Conservation (phyloP, 2,797 vertebrate genomes). For the Enteromius treurensis region DNA sequence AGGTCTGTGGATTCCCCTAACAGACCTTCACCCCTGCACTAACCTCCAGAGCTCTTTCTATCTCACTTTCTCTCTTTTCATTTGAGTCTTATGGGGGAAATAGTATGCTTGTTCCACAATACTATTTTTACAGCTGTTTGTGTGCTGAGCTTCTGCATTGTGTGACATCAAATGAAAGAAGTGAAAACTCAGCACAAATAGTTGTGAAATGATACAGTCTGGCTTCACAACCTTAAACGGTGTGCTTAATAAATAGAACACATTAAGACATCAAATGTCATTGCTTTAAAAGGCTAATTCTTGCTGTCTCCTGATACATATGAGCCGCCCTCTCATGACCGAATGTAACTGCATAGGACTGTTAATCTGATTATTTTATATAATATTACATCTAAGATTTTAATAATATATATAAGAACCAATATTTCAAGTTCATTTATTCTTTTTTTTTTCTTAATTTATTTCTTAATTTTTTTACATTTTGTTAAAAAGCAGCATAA, state of each 20-base stretch:
- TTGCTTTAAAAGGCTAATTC: slow-evolving; percentile 18
- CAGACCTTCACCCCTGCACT: slow-evolving; percentile 37
- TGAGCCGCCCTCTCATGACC: background rate
- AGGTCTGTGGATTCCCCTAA: slow-evolving; percentile 58
- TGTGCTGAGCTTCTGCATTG: slow-evolving; percentile 26
- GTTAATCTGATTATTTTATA: background rate
- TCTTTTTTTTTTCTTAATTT: no score
- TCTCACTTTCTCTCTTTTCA: slow-evolving; percentile 20
- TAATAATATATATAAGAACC: background rate
- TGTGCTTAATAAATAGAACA: slow-evolving; percentile 32
- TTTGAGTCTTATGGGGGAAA: slow-evolving; percentile 23
- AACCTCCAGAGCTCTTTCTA: slow-evolving; percentile 19
- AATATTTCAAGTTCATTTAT: background rate
- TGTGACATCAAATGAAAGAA: slow-evolving; percentile 41
- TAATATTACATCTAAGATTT: background rate
- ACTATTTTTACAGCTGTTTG: slow-evolving; percentile 15
- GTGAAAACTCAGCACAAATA: slow-evolving; percentile 41
- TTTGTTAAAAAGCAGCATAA: background rate
- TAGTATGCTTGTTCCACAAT: slow-evolving; percentile 23
- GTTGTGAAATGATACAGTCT: slow-evolving; percentile 46
- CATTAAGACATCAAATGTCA: slow-evolving; percentile 43
- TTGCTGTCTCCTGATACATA: background rate
- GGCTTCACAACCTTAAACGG: slow-evolving; percentile 45
- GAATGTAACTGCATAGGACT: background rate
- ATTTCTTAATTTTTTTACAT: background rate